Conservation (phyloP, 2,888 invertebrate species). For the Mongoloraphidia duomilia region DNA sequence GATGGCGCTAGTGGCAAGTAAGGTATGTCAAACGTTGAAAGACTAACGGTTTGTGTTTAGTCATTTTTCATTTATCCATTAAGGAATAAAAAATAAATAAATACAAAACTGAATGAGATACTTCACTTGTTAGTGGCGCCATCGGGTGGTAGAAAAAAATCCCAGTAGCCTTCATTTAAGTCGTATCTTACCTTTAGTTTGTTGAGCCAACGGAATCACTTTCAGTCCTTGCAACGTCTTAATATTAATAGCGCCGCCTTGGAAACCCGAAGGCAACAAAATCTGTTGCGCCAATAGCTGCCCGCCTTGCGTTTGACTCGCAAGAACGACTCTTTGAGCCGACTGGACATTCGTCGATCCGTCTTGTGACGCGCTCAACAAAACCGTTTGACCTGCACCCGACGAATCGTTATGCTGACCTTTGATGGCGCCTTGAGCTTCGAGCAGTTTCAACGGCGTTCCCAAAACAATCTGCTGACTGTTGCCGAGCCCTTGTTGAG, state of each 20-base stretch:
- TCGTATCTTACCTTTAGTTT: constrained; percentile 25
- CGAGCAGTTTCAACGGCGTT: constrained; percentile 7
- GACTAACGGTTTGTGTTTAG: too few relatives aligned
- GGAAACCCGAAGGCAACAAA: constrained; percentile 43
- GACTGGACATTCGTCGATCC: constrained; percentile 19
- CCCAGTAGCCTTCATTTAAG: too few relatives aligned
- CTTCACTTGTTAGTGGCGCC: too few relatives aligned
- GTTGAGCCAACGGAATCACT: constrained; percentile 39
- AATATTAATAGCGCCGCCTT: constrained; percentile 42
- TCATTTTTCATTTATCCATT: too few relatives aligned
- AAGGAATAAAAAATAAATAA: too few relatives aligned
- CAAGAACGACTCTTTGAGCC: constrained; percentile 33
- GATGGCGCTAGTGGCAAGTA: too few relatives aligned
- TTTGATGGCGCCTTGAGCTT: neutral
- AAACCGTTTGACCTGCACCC: constrained; percentile 18
- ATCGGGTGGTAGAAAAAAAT: too few relatives aligned
- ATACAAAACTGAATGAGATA: too few relatives aligned
- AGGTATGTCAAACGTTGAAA: too few relatives aligned
- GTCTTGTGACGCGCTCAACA: constrained; percentile 22
- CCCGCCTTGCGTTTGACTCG: constrained; percentile 36
- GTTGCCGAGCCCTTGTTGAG: neutral
- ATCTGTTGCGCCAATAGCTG: constrained; percentile 39
- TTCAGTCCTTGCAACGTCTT: constrained; percentile 47
- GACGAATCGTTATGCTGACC: neutral
- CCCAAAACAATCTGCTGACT: constrained; percentile 8